Evolutionary conservation across 2,797 vertebrate species (phyloP).

Genomic region (Pterois miles): DNA sequence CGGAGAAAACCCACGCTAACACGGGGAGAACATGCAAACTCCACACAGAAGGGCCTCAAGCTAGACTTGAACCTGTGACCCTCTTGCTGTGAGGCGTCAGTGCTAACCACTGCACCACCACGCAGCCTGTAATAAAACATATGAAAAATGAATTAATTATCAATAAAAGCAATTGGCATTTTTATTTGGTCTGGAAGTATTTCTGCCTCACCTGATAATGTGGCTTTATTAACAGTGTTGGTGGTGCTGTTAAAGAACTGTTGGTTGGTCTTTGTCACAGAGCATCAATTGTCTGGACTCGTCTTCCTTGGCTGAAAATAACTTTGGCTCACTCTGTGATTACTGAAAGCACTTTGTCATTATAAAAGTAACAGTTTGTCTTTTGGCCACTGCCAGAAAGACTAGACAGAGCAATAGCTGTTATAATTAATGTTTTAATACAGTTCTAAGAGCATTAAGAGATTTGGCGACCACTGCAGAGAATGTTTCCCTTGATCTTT

Average conservation of each 20-base stretch:
- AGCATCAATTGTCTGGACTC: background rate
- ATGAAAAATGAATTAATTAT: background rate
- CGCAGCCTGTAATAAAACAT: background rate
- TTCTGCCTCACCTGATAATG: background rate
- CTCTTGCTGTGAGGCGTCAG: too few species aligned
- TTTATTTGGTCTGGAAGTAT: background rate
- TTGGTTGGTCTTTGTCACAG: background rate
- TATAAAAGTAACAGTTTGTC: background rate
- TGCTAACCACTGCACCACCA: too few species aligned
- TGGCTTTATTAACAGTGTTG: background rate
- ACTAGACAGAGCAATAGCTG: background rate
- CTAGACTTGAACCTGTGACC: too few species aligned
- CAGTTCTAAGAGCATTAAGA: background rate
- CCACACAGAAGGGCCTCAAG: too few species aligned
- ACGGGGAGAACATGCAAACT: too few species aligned
- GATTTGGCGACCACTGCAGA: background rate
- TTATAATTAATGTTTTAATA: constrained; percentile 12
- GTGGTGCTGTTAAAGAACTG: background rate
- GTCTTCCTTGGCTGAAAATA: constrained; percentile 5
- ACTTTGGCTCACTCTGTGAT: background rate
- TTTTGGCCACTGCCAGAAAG: background rate
- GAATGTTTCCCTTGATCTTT: background rate
- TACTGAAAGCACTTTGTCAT: constrained; percentile 1
- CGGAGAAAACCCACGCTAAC: too few species aligned
- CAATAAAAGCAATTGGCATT: background rate